Base-by-base conservation (phyloP, 1,140 invertebrate genomes). In the Drosophila micromelanica region DNA sequence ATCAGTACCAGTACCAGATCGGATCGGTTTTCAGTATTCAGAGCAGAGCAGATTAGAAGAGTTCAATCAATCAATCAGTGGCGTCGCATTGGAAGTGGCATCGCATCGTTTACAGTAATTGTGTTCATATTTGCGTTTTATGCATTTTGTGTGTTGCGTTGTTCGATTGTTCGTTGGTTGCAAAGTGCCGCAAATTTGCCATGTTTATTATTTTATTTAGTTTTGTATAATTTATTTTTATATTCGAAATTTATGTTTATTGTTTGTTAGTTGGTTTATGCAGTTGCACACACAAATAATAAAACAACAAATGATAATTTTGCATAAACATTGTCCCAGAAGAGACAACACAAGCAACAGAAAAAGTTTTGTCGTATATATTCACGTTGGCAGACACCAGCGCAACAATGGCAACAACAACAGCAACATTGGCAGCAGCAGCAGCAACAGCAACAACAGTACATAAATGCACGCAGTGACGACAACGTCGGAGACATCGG, bases 1-100 rank as follows among this genome's bases (percentile, higher is more conserved):
- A 86, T 74, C 82, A 86, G 81, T 86, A 86, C 82, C 82, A 86
- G 75, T 86, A 82, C 82, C 82, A 86, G 82, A 86, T 89, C 82
- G 82, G 82, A 87, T 87, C 82, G 68, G 75, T 82, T 84, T 62
- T 81, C 82, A 72, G 81, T 78, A 73, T 80, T 85, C 84, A 86
- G 82, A 86, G 82, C 82, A 86, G 82, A 87, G 82, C 82, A 87
- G 82, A 87, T 87, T 82, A 89, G 84, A 87, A 81, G 72, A 71
- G 67, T 70, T 79, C 65, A 77, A 76, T 78, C 79, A 77, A 76
- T 78, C 79, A 79, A 82, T 79, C 80, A 80, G 64, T 80, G 76
- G 78, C 82, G 84, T 89, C 84, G 76, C 84, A 89, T 78, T 75
- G 56, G 54, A 71, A 68, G 70, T 68, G 74, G 60, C 67, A 77